These are phyloP conservation scores for Peucedramus taeniatus DNA, from an alignment of 2,113 vertebrate genomes.

Conservation along the genomic window DNA sequence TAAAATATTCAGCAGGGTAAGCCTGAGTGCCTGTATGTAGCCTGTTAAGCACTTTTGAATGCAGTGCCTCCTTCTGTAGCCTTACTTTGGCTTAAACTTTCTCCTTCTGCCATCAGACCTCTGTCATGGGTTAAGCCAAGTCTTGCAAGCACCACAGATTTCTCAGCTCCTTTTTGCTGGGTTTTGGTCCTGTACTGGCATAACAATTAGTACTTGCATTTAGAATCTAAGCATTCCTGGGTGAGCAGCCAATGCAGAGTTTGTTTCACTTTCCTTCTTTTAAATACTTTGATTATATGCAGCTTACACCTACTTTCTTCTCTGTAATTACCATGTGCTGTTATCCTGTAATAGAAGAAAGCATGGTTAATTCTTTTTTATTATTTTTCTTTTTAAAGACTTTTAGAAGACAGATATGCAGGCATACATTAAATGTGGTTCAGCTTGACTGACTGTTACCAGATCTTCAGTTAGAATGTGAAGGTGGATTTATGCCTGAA, in stretches of 20 bases:
- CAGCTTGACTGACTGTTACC: background rate
- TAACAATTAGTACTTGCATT: background rate
- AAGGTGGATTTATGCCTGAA: background rate
- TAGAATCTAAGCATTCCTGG: background rate
- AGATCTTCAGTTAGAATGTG: background rate
- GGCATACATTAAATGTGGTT: background rate
- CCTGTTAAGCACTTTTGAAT: background rate
- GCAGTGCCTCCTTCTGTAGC: background rate
- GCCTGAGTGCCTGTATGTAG: background rate
- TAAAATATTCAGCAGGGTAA: background rate
- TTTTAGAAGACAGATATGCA: background rate
- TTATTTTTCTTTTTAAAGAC: background rate
- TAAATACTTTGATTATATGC: background rate
- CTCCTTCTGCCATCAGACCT: background rate
- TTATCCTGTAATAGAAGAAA: background rate
- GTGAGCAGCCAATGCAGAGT: background rate
- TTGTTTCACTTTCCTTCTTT: background rate
- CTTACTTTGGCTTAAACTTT: background rate
- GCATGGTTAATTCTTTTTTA: background rate
- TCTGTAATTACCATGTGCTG: background rate
- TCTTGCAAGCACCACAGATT: background rate
- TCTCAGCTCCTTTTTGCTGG: background rate
- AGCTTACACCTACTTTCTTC: background rate
- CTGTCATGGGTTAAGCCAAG: background rate
- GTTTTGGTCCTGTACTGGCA: background rate